Evolutionary conservation across 2,797 vertebrate genomes (phyloP).

Genomic region (Myotis myotis): DNA sequence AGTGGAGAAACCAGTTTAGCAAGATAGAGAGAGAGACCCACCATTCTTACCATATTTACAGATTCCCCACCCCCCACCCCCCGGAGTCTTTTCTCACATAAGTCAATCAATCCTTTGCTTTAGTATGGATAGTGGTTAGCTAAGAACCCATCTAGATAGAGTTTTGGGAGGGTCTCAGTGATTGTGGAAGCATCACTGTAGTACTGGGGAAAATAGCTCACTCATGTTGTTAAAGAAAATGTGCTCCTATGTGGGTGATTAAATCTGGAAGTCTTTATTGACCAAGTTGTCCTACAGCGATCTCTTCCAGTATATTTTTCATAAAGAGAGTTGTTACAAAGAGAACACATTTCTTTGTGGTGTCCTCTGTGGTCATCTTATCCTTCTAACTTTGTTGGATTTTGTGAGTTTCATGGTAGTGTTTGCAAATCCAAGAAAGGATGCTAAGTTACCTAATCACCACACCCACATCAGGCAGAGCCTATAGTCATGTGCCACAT

Average conservation of each 20-base stretch:
- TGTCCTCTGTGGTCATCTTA: not conserved
- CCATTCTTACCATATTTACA: not conserved
- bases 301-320: conserved; percentile 28
- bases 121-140: not conserved
- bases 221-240: not conserved
- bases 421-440: conserved; percentile 10
- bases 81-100: not conserved
- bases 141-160: not conserved
- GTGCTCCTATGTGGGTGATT: not conserved
- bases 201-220: not conserved
- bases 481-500: not conserved
- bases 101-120: not conserved
- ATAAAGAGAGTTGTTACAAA: not conserved
- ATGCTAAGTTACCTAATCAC: not conserved
- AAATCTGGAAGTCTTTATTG: not conserved
- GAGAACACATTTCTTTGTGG: not conserved
- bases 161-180: not conserved
- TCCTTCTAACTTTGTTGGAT: not conserved
- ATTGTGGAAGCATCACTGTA: not conserved
- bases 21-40: not conserved
- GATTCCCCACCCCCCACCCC: not conserved
- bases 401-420: not conserved
- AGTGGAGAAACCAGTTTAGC: not conserved
- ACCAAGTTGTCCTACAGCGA: not conserved
- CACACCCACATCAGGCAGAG: not conserved